These are phyloP conservation scores for Hydrozoanthus gracilis DNA, from an alignment of 92 coral and sea anemone genomes.

Conservation along the genomic window DNA sequence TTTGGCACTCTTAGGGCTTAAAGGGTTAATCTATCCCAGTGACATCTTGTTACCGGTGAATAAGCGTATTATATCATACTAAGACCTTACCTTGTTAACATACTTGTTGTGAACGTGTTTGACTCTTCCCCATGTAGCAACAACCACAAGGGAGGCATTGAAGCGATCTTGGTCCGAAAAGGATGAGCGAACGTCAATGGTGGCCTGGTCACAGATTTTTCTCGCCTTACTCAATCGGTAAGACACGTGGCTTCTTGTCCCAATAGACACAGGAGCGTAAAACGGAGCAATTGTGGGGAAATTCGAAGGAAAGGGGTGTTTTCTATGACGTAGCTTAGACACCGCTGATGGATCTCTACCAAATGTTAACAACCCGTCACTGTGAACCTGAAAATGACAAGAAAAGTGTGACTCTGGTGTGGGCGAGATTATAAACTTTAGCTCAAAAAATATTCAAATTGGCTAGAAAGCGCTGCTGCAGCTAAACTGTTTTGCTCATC, in stretches of 20 bases:
- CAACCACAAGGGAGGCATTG: slow-evolving; percentile 76
- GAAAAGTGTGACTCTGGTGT: too few species aligned
- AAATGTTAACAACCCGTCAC: slow-evolving; percentile 79
- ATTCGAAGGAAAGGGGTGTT: slow-evolving; percentile 64
- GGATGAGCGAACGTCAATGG: slow-evolving; percentile 69
- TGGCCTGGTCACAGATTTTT: slow-evolving; percentile 64
- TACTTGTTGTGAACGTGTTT: slow-evolving; percentile 59
- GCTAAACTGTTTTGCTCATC: too few species aligned
- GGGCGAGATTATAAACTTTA: too few species aligned
- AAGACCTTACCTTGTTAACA: slow-evolving; percentile 57
- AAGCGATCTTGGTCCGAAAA: slow-evolving; percentile 68
- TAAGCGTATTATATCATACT: too few species aligned
- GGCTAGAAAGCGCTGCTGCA: too few species aligned
- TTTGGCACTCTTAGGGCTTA: too few species aligned
- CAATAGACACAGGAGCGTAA: slow-evolving; percentile 65
- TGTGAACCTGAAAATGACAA: slow-evolving; percentile 67
- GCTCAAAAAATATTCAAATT: too few species aligned
- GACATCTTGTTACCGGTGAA: too few species aligned
- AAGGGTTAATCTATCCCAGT: too few species aligned
- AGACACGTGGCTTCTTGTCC: slow-evolving; percentile 54
- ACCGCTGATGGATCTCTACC: slow-evolving; percentile 51
- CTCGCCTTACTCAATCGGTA: slow-evolving; percentile 72
- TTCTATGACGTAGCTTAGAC: slow-evolving; percentile 58
- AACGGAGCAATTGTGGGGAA: slow-evolving; percentile 78
- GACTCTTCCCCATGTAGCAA: slow-evolving; percentile 86